Evolutionary conservation across 2,888 invertebrate species (phyloP).

Genomic region (Drosophila austrosaltans): DNA sequence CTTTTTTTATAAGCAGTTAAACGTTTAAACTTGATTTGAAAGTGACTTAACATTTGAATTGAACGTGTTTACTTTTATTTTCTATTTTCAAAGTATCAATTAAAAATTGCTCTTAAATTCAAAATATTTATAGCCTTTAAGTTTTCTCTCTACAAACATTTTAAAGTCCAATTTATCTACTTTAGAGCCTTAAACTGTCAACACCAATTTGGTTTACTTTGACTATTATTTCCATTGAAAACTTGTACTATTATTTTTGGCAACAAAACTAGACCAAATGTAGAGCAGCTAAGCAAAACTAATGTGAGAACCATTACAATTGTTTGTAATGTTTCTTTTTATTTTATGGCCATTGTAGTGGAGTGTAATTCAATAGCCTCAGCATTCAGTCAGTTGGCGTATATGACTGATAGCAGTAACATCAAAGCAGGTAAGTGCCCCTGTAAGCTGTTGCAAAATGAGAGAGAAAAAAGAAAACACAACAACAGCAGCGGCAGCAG

Average conservation of each 20-base stretch:
- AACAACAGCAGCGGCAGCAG: conserved; percentile 37
- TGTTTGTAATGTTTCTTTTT: neutral
- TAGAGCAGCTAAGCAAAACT: neutral
- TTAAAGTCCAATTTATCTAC: too few relatives aligned
- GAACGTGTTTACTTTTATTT: too few relatives aligned
- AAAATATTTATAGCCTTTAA: too few relatives aligned
- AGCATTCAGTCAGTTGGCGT: conserved; percentile 51
- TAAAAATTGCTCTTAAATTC: neutral
- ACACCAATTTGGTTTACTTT: too few relatives aligned
- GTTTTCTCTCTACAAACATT: too few relatives aligned
- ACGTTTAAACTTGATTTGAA: too few relatives aligned
- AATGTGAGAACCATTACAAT: neutral
- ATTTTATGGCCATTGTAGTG: conserved; percentile 29
- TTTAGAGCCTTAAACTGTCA: too few relatives aligned
- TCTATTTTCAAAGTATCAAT: too few relatives aligned
- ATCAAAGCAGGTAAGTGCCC: conserved; percentile 52
- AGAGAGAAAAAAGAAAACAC: conserved; percentile 26
- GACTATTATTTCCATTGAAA: neutral
- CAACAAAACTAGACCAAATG: neutral
- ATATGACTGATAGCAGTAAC: conserved; percentile 70
- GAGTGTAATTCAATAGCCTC: conserved; percentile 58
- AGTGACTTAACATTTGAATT: too few relatives aligned
- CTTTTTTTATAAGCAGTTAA: too few relatives aligned
- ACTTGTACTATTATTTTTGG: neutral
- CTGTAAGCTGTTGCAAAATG: conserved; percentile 41